Evolutionary conservation across 2,888 invertebrate genomes (phyloP), one percentile per base, ranked within the genome.

Genomic region (Eupithecia abbreviata): DNA sequence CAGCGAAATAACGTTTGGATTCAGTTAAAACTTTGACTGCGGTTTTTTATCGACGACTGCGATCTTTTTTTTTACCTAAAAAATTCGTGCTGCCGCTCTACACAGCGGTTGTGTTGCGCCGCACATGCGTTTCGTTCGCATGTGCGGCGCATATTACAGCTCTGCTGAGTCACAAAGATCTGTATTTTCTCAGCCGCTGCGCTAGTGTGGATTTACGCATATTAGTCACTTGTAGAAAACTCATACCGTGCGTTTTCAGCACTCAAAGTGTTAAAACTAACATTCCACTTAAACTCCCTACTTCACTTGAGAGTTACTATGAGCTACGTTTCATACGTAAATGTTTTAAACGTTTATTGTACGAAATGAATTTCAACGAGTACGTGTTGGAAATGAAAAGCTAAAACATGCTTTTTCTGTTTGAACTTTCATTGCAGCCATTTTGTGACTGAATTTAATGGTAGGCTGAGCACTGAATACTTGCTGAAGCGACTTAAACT

Each of bases 371-470:
- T 43, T 71, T 43, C 15, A 55, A 41, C n/a, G 15, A 15, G n/a
- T 58, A 74, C 74, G 67, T 76, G 67, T 45, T 70, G 70, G 74
- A 68, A 74, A 72, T 67, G 49, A 70, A 73, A 73, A 49, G 42
- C 18, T 69, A 66, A 70, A 69, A 58, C 13, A 69, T 70, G 43
- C 41, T 71, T 51, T 51, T 55, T 69, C 45, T 74, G 69, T 68
- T 66, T 65, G 79, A 80, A 82, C 82, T 82, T 82, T 81, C 80
- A 78, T 81, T 87, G 84, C 84, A 84, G 81, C 82, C 78, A 83
- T 83, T 85, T 84, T 81, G 82, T 85, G 78, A 84, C 82, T 83
- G 86, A 85, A 85, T 85, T 85, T 83, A 82, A 82, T 74, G 47
- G 72, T 12, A 45, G 49, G 18, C 41, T 55, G 73, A 71, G 79